Percentiles rank a stretch among this genome's conserved stretches.
Evolutionary conservation across 2,797 vertebrate species (phyloP).

Genomic region (Myoxocephalus aenaeus): DNA sequence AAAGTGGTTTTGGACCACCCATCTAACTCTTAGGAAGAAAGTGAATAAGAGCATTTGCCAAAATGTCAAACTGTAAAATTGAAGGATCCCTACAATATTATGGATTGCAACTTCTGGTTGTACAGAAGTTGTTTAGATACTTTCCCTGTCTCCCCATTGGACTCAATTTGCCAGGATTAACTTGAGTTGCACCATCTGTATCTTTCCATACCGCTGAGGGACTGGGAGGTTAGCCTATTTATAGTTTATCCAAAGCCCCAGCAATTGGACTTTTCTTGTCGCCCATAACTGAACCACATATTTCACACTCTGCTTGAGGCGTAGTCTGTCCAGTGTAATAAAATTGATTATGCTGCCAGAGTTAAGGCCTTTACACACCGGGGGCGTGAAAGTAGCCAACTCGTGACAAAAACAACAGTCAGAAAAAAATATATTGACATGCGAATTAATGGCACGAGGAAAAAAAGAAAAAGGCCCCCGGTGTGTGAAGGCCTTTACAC

Average conservation of each 20-base stretch:
- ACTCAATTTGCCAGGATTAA: slow-evolving; percentile 29
- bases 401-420: background rate
- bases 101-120: background rate
- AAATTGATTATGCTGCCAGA: slow-evolving; percentile 44
- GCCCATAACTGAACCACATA: slow-evolving; percentile 42
- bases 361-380: background rate
- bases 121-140: background rate
- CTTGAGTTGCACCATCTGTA: slow-evolving; percentile 28
- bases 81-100: background rate
- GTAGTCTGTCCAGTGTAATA: slow-evolving; percentile 44
- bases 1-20: background rate
- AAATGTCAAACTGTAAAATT: background rate
- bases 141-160: background rate
- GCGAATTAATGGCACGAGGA: background rate
- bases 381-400: background rate
- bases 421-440: background rate
- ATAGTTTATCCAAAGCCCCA: slow-evolving; percentile 38
- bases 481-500: background rate
- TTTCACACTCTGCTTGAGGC: slow-evolving; percentile 43
- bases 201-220: slow-evolving; percentile 22
- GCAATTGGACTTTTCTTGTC: slow-evolving; percentile 37
- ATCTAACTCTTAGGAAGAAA: background rate
- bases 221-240: slow-evolving; percentile 47
- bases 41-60: background rate
- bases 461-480: too few species aligned